These are phyloP conservation scores for Capromys pilorides DNA, from an alignment of 2,797 vertebrate species.

Conservation along the genomic window DNA sequence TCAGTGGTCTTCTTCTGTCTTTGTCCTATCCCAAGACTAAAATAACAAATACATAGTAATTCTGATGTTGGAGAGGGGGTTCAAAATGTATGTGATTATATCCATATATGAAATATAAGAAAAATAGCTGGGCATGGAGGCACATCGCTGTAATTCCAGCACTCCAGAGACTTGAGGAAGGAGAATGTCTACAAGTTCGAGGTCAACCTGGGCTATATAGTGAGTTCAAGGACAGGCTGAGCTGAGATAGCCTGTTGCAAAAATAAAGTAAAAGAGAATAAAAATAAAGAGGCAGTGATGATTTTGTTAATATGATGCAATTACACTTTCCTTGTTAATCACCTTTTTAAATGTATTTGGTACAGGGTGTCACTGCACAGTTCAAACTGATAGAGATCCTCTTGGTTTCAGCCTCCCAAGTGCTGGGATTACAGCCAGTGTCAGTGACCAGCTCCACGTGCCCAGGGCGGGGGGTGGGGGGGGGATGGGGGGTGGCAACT, in stretches of 20 bases:
- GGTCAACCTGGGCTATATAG: not conserved
- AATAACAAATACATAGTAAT: constrained; percentile 37
- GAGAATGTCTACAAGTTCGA: not conserved
- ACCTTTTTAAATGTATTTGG: too few species aligned
- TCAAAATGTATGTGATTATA: constrained; percentile 14
- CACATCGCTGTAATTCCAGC: not conserved
- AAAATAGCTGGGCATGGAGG: not conserved
- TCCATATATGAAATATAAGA: not conserved
- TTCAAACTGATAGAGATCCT: too few species aligned
- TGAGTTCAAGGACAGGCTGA: not conserved
- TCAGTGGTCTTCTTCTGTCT: not conserved
- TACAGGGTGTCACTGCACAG: too few species aligned
- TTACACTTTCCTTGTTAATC: not conserved
- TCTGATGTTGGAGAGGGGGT: not conserved
- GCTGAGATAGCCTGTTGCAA: not conserved
- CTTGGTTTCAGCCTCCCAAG: too few species aligned
- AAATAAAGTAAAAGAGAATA: not conserved
- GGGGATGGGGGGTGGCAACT: too few species aligned
- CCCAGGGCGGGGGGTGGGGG: too few species aligned
- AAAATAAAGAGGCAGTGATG: not conserved
- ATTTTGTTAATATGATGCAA: not conserved
- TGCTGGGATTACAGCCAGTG: too few species aligned
- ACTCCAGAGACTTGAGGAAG: not conserved
- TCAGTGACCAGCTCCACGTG: too few species aligned
- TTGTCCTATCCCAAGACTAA: constrained; percentile 20